A percentile compares a stretch with the other conserved stretches of the same genome.
Conservation (phyloP, 2,888 invertebrate species). For the Plebejus melissa region DNA sequence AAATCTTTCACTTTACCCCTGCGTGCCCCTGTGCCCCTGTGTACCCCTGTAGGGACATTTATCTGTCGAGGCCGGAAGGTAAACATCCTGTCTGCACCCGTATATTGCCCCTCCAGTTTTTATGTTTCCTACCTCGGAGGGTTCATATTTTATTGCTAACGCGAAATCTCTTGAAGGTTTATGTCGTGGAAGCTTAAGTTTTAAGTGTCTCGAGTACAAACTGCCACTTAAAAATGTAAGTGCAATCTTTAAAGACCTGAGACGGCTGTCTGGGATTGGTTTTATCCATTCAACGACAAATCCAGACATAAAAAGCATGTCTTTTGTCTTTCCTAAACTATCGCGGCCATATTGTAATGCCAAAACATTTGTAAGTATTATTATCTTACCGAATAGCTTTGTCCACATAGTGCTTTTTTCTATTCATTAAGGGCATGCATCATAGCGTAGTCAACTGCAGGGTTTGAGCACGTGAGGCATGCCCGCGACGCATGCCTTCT, state of each 20-base stretch:
- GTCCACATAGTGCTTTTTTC: no score
- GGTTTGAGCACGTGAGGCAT: no score
- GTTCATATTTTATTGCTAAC: conserved; percentile 69
- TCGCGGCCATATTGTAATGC: no score
- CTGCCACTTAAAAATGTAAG: background rate
- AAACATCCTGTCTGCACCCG: conserved; percentile 52
- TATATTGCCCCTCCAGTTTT: conserved; percentile 53
- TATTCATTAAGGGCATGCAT: no score
- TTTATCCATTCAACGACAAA: background rate
- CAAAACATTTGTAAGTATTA: no score
- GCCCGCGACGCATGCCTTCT: no score
- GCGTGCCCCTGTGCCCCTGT: background rate
- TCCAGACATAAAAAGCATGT: no score
- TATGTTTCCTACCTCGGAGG: conserved; percentile 65
- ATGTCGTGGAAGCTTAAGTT: conserved; percentile 14
- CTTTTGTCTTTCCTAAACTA: no score
- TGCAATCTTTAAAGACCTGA: background rate
- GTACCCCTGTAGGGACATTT: conserved; percentile 43
- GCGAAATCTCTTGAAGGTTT: conserved; percentile 30
- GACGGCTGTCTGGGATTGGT: background rate
- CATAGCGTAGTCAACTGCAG: no score
- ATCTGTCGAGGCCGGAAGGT: conserved; percentile 52
- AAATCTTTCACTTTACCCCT: conserved; percentile 18
- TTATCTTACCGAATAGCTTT: no score
- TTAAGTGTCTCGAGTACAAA: background rate